Evolutionary conservation across 2,797 vertebrate species (phyloP).

Genomic region (Oryzias sinensis): DNA sequence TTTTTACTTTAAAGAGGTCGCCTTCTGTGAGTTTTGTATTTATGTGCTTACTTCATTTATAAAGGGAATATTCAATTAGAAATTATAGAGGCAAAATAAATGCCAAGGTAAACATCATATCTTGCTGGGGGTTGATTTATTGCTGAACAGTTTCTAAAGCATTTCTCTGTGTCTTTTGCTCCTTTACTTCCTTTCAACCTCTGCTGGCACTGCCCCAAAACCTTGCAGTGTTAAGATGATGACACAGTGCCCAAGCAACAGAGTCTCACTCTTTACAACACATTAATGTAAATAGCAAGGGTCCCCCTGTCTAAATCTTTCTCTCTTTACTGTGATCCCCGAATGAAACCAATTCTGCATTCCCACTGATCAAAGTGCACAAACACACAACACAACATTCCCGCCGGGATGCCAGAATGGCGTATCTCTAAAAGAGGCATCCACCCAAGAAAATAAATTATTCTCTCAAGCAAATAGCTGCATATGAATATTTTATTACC

Average conservation of each 20-base stretch:
- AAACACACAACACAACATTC: conserved; percentile 60
- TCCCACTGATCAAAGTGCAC: conserved; percentile 76
- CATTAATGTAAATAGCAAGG: conserved; percentile 70
- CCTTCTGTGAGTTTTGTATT: background rate
- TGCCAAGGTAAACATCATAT: conserved; percentile 17
- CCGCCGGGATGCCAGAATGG: conserved; percentile 66
- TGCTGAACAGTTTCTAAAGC: conserved; percentile 43
- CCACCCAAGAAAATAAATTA: conserved; percentile 76
- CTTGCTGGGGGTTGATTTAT: conserved; percentile 7
- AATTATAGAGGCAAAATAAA: conserved; percentile 17
- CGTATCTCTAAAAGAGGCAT: conserved; percentile 72
- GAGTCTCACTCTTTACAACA: conserved; percentile 68
- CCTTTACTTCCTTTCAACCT: conserved; percentile 28
- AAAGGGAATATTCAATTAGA: conserved; percentile 13
- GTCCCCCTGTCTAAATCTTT: conserved; percentile 63
- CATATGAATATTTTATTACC: conserved; percentile 79
- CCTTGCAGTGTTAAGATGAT: conserved; percentile 59
- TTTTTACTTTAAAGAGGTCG: background rate
- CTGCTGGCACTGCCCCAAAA: conserved; percentile 37
- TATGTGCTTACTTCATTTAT: background rate
- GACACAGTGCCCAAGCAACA: conserved; percentile 66
- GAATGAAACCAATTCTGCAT: conserved; percentile 70
- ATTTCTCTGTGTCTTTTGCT: conserved; percentile 44
- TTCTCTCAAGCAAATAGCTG: conserved; percentile 79
- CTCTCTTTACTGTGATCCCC: conserved; percentile 53